These are phyloP conservation scores for Scrobipalpa atriplicella DNA, from an alignment of 2,888 invertebrate genomes.

Conservation along the genomic window DNA sequence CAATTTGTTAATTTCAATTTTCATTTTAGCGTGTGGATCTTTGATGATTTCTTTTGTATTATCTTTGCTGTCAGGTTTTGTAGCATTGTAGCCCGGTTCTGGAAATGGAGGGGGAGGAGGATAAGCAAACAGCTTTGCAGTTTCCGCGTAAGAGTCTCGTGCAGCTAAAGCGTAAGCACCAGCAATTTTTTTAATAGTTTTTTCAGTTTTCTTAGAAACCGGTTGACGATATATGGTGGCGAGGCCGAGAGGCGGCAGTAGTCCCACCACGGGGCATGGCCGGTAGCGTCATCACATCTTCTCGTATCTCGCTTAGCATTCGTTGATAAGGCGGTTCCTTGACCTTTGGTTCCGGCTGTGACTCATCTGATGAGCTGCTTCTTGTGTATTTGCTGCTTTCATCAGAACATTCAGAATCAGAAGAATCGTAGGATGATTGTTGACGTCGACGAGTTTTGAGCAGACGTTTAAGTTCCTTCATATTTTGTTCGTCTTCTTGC, in stretches of 20 bases:
- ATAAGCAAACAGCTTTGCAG: neutral
- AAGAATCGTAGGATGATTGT: neutral
- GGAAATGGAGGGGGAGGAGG: neutral
- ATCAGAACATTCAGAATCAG: neutral
- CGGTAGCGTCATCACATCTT: neutral
- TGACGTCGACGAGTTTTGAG: neutral
- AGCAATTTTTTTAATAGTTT: slow-evolving; percentile 56
- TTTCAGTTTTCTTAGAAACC: slow-evolving; percentile 58
- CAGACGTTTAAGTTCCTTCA: neutral
- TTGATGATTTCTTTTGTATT: no score
- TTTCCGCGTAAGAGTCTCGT: neutral
- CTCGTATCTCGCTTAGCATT: neutral
- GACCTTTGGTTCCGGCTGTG: neutral
- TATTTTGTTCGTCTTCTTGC: neutral
- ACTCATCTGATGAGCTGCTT: neutral
- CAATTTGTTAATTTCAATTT: neutral
- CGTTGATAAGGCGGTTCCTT: neutral
- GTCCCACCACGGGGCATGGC: neutral
- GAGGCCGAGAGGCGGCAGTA: slow-evolving; percentile 56
- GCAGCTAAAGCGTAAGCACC: slow-evolving; percentile 40
- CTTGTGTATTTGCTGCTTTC: neutral
- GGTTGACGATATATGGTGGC: slow-evolving; percentile 66
- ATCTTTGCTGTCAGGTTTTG: neutral
- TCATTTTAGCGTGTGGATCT: no score
- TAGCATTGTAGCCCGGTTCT: neutral